phyloP scores from a whole-genome alignment of 2,797 vertebrate species.

The Vipera ursinii region DNA sequence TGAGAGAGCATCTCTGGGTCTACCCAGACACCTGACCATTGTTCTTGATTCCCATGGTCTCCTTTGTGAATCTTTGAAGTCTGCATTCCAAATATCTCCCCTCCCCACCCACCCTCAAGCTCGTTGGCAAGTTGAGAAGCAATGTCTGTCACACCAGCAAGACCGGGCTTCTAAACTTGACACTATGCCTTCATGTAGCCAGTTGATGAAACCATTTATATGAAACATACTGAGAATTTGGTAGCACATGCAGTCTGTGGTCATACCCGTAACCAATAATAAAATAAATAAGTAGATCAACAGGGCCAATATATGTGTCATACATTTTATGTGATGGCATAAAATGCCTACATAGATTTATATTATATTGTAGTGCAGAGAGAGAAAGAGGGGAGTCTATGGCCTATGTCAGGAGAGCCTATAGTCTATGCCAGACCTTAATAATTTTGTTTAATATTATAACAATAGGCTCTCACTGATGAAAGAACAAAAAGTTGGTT shows the following conservation, averaged over 20 bases:
- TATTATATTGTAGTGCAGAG: not conserved
- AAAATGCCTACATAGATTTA: not conserved
- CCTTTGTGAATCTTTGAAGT: too few species aligned
- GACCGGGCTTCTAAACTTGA: too few species aligned
- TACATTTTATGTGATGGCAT: not conserved
- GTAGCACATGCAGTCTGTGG: not conserved
- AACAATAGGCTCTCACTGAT: not conserved
- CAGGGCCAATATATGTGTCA: not conserved
- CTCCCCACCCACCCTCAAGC: too few species aligned
- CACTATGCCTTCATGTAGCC: not conserved
- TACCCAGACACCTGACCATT: too few species aligned
- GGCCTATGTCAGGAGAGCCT: not conserved
- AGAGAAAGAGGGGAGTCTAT: not conserved
- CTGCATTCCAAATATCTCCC: too few species aligned
- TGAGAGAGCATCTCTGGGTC: too few species aligned
- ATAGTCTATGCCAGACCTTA: fast-evolving
- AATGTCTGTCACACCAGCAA: too few species aligned
- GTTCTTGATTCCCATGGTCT: too few species aligned
- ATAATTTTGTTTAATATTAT: not conserved
- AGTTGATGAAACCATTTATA: not conserved
- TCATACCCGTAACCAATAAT: not conserved
- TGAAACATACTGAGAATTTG: not conserved
- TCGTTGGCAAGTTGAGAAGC: too few species aligned
- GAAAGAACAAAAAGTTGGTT: slow-evolving; percentile 26
- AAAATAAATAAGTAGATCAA: not conserved